phyloP scores from a whole-genome alignment of 2,113 vertebrate species.

The Rhadina sibilatrix region DNA sequence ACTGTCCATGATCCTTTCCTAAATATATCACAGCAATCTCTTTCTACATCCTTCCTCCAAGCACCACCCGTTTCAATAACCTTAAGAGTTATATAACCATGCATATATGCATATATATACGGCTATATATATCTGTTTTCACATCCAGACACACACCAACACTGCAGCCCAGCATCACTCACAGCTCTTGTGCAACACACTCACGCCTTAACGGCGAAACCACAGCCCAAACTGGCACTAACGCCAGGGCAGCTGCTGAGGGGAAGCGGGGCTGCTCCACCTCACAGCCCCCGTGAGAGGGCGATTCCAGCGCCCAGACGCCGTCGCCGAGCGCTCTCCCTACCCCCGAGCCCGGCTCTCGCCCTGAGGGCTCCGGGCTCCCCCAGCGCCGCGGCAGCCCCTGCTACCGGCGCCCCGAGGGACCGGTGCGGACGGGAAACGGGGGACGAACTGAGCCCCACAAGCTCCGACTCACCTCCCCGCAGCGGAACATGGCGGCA shows the following conservation, averaged over 20 bases:
- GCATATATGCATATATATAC: fast-evolving
- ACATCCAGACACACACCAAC: not conserved
- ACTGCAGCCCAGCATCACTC: not conserved
- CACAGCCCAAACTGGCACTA: not conserved
- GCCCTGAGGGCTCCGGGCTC: not conserved
- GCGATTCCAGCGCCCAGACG: not conserved
- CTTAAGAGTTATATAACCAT: not conserved
- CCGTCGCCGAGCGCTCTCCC: not conserved
- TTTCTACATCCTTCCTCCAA: not conserved
- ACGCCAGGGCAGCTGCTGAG: not conserved
- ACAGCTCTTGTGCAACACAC: not conserved
- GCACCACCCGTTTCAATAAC: not conserved
- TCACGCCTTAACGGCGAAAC: not conserved
- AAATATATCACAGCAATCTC: not conserved
- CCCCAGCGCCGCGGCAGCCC: not conserved
- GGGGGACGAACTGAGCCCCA: not conserved
- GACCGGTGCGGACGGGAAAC: not conserved
- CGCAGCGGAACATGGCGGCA: slow-evolving; percentile 21
- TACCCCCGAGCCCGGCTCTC: not conserved
- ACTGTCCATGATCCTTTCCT: not conserved
- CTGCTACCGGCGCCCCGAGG: not conserved
- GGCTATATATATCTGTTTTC: not conserved
- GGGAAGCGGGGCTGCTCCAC: not conserved
- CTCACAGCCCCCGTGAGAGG: not conserved
- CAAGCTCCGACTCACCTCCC: slow-evolving; percentile 25